Base-by-base conservation (phyloP, 2,797 vertebrate species). In the Malacoraja senta region DNA sequence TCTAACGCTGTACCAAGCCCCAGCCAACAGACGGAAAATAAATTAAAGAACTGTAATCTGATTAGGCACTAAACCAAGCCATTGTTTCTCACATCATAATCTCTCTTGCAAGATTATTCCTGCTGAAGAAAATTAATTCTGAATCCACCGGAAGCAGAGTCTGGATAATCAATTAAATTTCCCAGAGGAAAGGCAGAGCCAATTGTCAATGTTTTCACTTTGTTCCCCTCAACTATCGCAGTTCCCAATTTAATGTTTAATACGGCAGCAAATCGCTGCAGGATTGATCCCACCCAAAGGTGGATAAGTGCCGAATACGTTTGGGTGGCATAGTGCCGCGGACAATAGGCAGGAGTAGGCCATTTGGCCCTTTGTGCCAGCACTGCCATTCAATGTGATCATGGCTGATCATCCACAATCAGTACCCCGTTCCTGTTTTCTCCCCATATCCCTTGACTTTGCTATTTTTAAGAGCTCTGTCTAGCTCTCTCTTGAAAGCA, bases 81-180 rank as follows among this genome's bases (percentile, higher is more conserved):
- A 35, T 68, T 24, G 84, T 32, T 88, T 88, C 84, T 88, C 61
- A 32, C 84, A 68, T 19, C 58, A 65, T 88, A 65, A 88, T 88
- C 84, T 35, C n/a, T 88, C 63, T 17, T 68, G 84, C n/a, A 68
- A 88, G 32, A 35, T 68, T 21, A 68, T 68, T 88, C 63, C 63
- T 17, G 8, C 32, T 68, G n/a, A 63, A 61, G 58, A 65, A 88
- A 63, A 88, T n/a, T 32, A 88, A 68, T 32, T 81, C 21, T 35
- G 84, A 32, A 7, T 68, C 61, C 84, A 88, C n/a, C 65, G 61
- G 9, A 17, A 29, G 24, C 44, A 29, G 53, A 63, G 4, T 65
- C 83, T 86, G 13, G 58, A 63, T 65, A 86, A 63, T 63, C 58
- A 86, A n/a, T n/a, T 86, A 26, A 58, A 7, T 83, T 58, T 84